Evolutionary conservation across 2,888 invertebrate genomes (phyloP), one percentile per base, ranked within the genome.

Genomic region (Sarcophaga subvicina): DNA sequence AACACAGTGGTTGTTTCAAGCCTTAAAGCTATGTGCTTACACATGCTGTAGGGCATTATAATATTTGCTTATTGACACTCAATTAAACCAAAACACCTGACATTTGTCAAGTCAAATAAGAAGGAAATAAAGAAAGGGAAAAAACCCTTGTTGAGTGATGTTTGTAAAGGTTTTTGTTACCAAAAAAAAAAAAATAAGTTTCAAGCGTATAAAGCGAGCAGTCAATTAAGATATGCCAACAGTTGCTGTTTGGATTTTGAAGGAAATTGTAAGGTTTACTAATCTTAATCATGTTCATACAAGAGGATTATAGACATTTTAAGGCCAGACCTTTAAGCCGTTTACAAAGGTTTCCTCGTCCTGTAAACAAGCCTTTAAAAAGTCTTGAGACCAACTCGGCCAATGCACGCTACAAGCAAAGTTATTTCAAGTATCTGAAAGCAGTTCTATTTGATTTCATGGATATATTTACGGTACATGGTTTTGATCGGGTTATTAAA

Each of bases 121-220:
- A 10, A 27, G n/a, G 20, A 47, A 73, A 22, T 3, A 5, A 67
- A 20, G 20, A 49, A 69, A 49, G 67, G 60, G 64, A 25, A 82
- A 77, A 82, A 77, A 66, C 64, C n/a, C 45, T 27, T 66, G 66
- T 76, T 80, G 49, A 76, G 11, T 73, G 37, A 49, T n/a, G n/a
- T 72, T 72, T 67, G 73, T 73, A 64, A 11, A 22, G 10, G 3
- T 37, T 73, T 67, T 45, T 62, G 12, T 12, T 62, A 49, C 14
- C 72, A 17, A 25, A 4, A 62, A 62, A 62, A 14, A 63, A 64
- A 64, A 64, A 27, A 27, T 4, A 27, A 37, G 37, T 37, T 37
- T 37, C 1, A 37, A 14, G 12, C 27, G 8, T 72, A 72, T 59
- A 64, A 80, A 72, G 45, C 27, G 3, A 17, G 22, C 11, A 14